Percentiles rank a stretch among this genome's conserved stretches.
phyloP scores from a whole-genome alignment of 2,797 vertebrate species.

The Oryzias dopingdopingensis region DNA sequence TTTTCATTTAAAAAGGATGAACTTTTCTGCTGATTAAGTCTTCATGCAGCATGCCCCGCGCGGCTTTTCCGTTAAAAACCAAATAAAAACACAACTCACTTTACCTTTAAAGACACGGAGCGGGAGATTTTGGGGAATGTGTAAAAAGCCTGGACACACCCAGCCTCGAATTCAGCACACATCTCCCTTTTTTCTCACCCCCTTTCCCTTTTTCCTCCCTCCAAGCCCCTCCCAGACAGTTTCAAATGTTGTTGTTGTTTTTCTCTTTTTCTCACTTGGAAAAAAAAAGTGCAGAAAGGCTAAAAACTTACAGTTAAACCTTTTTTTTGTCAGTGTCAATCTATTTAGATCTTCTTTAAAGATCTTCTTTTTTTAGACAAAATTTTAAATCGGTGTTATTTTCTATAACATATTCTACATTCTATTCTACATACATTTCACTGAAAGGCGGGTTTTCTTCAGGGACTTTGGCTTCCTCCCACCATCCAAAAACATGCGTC shows the following conservation, averaged over 20 bases:
- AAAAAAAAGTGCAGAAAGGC: background rate
- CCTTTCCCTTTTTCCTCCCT: conserved; percentile 63
- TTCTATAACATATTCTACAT: too few relatives aligned
- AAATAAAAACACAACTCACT: too few relatives aligned
- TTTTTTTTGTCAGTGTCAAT: background rate
- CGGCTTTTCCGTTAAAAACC: too few relatives aligned
- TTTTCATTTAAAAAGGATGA: too few relatives aligned
- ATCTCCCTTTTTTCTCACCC: conserved; percentile 63
- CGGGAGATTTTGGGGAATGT: conserved; percentile 58
- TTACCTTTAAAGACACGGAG: conserved; percentile 70
- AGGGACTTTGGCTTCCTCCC: too few relatives aligned
- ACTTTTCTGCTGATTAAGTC: too few relatives aligned
- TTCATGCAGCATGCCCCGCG: too few relatives aligned
- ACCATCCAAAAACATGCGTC: too few relatives aligned
- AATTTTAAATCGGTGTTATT: too few relatives aligned
- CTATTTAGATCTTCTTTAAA: background rate
- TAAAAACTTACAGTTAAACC: background rate
- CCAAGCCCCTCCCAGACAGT: conserved; percentile 77
- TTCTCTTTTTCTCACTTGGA: conserved; percentile 29
- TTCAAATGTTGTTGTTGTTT: conserved; percentile 18
- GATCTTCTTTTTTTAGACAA: too few relatives aligned
- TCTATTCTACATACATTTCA: too few relatives aligned
- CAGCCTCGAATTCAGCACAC: conserved; percentile 60
- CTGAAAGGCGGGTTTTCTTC: too few relatives aligned
- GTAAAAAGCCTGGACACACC: conserved; percentile 69